Percentiles rank a stretch among this genome's conserved stretches.
Conservation (phyloP, 2,797 vertebrate genomes). For the Chiloscyllium punctatum region DNA sequence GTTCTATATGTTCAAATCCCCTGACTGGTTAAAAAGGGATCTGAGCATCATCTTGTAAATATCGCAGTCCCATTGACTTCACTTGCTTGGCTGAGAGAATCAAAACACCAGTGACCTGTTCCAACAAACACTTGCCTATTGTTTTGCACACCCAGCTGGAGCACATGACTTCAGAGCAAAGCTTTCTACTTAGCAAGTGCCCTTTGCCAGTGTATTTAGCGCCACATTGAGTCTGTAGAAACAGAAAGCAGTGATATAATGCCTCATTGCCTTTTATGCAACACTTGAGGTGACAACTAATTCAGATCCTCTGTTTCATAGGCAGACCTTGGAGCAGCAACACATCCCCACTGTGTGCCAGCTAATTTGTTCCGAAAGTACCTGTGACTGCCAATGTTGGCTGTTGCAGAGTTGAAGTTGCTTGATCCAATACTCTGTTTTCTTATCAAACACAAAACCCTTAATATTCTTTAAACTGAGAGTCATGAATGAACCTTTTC, state of each 20-base stretch:
- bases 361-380: constrained; percentile 69
- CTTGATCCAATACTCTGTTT: constrained; percentile 3
- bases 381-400: constrained; percentile 55
- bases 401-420: constrained; percentile 24
- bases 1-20: too few species aligned
- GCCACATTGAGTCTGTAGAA: neutral
- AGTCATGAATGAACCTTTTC: neutral
- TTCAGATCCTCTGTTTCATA: constrained; percentile 70
- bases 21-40: neutral
- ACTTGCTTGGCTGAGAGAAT: neutral
- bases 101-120: neutral
- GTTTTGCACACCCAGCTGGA: neutral
- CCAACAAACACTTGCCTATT: neutral
- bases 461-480: neutral
- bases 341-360: constrained; percentile 64
- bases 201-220: neutral
- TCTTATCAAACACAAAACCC: neutral
- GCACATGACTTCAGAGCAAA: neutral
- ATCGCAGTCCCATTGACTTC: neutral
- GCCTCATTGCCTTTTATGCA: constrained; percentile 76
- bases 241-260: constrained; percentile 56
- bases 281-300: constrained; percentile 84
- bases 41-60: neutral
- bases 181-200: neutral
- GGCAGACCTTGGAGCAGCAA: constrained; percentile 64